phyloP scores from a whole-genome alignment of 2,888 invertebrate species.

The Liopterus haemorrhoidalis region DNA sequence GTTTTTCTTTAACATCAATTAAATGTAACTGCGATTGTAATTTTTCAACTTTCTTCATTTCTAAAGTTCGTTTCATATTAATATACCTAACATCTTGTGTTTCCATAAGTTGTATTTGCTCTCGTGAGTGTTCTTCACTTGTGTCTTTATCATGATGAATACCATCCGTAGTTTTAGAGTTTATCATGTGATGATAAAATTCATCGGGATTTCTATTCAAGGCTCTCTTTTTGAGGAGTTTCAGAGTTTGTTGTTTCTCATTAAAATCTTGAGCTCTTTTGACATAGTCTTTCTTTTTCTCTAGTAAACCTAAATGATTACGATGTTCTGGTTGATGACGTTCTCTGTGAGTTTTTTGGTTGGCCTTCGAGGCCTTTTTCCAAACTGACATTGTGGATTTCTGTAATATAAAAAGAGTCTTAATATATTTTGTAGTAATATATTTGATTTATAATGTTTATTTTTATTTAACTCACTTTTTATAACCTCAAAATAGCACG shows the following conservation, averaged over 20 bases:
- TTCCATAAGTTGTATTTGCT: constrained; percentile 83
- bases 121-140: constrained; percentile 68
- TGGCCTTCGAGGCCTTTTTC: constrained; percentile 80
- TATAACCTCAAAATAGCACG: no score
- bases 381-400: constrained; percentile 77
- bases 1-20: constrained; percentile 64
- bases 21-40: constrained; percentile 76
- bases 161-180: constrained; percentile 63
- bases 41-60: constrained; percentile 68
- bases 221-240: constrained; percentile 74
- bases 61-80: constrained; percentile 76
- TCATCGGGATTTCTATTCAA: constrained; percentile 96
- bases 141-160: constrained; percentile 59
- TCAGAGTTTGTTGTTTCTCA: constrained; percentile 75
- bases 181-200: constrained; percentile 96
- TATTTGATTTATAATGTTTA: no score
- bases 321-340: constrained; percentile 76
- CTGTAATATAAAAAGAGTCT: no score
- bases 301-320: constrained; percentile 71
- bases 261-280: constrained; percentile 72
- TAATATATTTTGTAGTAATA: no score
- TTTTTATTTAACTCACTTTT: no score
- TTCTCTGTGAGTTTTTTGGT: constrained; percentile 78
- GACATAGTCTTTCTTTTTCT: constrained; percentile 86
- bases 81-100: constrained; percentile 90